Evolutionary conservation across 2,888 invertebrate species (phyloP).

Genomic region (Dastarcus helophoroides): DNA sequence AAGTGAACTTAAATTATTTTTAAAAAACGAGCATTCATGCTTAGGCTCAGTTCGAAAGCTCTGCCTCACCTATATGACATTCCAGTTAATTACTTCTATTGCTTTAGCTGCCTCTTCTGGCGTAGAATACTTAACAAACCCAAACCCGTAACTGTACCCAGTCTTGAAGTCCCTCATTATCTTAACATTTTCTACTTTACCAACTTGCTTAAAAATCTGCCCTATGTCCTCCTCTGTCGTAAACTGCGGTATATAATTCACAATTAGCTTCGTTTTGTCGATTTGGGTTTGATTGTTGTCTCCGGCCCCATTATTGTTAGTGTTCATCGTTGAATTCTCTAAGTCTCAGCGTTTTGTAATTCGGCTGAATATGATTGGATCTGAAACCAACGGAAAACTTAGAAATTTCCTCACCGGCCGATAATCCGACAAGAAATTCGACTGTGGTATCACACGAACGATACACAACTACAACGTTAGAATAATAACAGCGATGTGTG

Average conservation of each 20-base stretch:
- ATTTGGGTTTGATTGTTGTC: conserved; percentile 23
- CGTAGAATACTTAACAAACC: conserved; percentile 83
- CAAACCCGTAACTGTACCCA: conserved; percentile 93
- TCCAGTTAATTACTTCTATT: conserved; percentile 77
- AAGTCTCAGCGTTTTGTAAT: background rate
- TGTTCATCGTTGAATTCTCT: conserved; percentile 7
- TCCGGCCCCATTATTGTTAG: conserved; percentile 26
- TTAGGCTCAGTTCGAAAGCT: background rate
- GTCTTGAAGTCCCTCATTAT: conserved; percentile 85
- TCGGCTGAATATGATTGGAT: conserved; percentile 4
- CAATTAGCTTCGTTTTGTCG: conserved; percentile 71
- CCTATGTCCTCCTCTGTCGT: conserved; percentile 86
- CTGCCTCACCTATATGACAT: conserved; percentile 29
- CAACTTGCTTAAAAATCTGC: conserved; percentile 78
- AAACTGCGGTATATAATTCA: conserved; percentile 90
- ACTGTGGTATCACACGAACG: too few species aligned
- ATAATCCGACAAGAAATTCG: background rate
- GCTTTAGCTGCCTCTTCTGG: conserved; percentile 79
- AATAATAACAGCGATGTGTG: too few species aligned
- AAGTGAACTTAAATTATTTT: too few species aligned
- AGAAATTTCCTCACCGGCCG: background rate
- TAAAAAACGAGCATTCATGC: too few species aligned
- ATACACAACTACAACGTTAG: too few species aligned
- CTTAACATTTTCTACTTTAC: conserved; percentile 79
- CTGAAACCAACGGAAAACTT: conserved; percentile 3